A percentile compares a stretch with the other conserved stretches of the same genome.
These are phyloP conservation scores for Drosophila tristis DNA, from an alignment of 1,140 invertebrate genomes.

Conservation along the genomic window DNA sequence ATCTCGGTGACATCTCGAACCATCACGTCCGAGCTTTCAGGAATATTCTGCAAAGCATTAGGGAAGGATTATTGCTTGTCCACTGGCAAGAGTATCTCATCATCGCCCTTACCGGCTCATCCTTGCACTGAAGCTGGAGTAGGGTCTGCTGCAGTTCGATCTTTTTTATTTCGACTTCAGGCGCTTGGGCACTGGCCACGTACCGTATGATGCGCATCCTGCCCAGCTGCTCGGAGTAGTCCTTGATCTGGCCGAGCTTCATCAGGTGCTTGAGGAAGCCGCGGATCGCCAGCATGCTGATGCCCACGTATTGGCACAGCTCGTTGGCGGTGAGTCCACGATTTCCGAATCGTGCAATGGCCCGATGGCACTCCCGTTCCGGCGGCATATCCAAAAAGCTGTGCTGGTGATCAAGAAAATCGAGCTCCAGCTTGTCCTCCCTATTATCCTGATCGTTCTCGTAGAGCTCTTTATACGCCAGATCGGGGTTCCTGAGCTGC, in stretches of 20 bases:
- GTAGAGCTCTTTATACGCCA: conserved; percentile 52
- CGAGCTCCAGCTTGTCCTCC: conserved; percentile 83
- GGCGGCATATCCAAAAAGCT: conserved; percentile 68
- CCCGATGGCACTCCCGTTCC: conserved; percentile 58
- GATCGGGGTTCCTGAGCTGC: conserved; percentile 55
- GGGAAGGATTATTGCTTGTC: too few relatives aligned
- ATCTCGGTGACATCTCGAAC: conserved; percentile 59
- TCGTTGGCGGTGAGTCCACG: conserved; percentile 63
- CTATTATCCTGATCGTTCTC: conserved; percentile 75
- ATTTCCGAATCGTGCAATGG: conserved; percentile 58
- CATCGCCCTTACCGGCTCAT: conserved; percentile 57
- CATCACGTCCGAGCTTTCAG: conserved; percentile 27
- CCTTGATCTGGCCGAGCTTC: conserved; percentile 32
- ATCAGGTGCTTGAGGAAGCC: conserved; percentile 49
- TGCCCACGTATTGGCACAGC: conserved; percentile 49
- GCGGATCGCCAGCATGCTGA: conserved; percentile 44
- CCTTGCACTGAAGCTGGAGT: conserved; percentile 50
- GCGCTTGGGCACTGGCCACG: conserved; percentile 27
- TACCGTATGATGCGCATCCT: conserved; percentile 57
- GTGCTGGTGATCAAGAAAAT: conserved; percentile 46
- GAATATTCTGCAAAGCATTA: conserved; percentile 26
- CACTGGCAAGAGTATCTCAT: neutral
- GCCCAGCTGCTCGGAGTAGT: conserved; percentile 61
- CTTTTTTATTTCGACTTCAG: conserved; percentile 19
- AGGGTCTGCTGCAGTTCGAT: conserved; percentile 22